Conservation (phyloP, 2,113 vertebrate species). For the Solenodon paradoxus region DNA sequence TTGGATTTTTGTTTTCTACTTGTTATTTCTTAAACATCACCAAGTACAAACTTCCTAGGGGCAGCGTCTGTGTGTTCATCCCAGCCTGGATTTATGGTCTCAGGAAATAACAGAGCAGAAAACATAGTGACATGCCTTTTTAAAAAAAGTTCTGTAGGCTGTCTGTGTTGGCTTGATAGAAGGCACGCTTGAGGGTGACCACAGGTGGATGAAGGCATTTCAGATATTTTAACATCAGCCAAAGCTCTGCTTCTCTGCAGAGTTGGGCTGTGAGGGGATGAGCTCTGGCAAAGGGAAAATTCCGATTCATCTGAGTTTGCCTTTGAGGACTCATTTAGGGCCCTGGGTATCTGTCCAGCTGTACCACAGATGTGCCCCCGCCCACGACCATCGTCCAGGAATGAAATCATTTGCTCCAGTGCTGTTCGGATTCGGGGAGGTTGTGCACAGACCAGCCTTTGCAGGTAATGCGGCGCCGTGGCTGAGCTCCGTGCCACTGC, state of each 20-base stretch:
- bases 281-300: background rate
- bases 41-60: conserved; percentile 30
- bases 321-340: conserved; percentile 14
- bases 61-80: conserved; percentile 25
- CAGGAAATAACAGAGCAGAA: conserved; percentile 64
- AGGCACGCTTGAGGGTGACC: conserved; percentile 58
- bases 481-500: background rate
- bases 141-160: conserved; percentile 57
- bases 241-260: background rate
- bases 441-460: conserved; percentile 32
- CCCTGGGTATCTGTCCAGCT: background rate
- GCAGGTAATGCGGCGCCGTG: background rate
- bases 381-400: conserved; percentile 1
- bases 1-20: conserved; percentile 40
- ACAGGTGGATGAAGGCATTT: conserved; percentile 69
- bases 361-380: background rate
- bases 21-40: conserved; percentile 38
- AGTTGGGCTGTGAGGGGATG: conserved; percentile 37
- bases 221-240: conserved; percentile 5
- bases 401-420: background rate
- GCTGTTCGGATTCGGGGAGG: background rate
- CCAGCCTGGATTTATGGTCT: conserved; percentile 33
- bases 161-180: conserved; percentile 58
- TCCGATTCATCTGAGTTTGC: background rate
- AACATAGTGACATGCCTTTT: conserved; percentile 42